Conservation (phyloP, 2,797 vertebrate species). For the Malurus leucopterus region DNA sequence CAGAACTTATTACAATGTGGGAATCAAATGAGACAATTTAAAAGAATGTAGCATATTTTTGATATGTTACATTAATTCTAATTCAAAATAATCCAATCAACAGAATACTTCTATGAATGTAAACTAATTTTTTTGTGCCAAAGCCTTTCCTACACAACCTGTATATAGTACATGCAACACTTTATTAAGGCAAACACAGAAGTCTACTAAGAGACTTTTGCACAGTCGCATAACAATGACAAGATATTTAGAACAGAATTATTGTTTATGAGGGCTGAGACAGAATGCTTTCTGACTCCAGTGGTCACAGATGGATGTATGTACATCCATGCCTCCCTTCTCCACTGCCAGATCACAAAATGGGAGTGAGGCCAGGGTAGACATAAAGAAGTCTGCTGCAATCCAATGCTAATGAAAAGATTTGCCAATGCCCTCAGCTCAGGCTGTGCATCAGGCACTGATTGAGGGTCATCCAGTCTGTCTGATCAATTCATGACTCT, state of each 20-base stretch:
- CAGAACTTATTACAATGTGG: neutral
- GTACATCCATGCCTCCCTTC: accelerated
- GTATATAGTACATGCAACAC: neutral
- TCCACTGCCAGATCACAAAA: neutral
- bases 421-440: neutral
- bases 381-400: neutral
- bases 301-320: neutral
- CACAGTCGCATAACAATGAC: neutral
- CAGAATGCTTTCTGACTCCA: neutral
- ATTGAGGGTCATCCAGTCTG: neutral
- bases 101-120: neutral
- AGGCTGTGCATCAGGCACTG: neutral
- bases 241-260: neutral
- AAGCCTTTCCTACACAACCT: neutral
- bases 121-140: neutral
- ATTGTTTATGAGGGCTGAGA: neutral
- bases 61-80: neutral
- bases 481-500: neutral
- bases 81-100: neutral
- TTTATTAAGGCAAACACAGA: neutral
- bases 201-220: neutral
- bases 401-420: neutral
- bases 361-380: neutral
- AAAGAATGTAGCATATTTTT: neutral
- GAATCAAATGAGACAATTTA: neutral